A percentile compares a stretch with the other conserved stretches of the same genome.
phyloP scores from a whole-genome alignment of 2,797 vertebrate genomes.

The Fistularia commersonii region DNA sequence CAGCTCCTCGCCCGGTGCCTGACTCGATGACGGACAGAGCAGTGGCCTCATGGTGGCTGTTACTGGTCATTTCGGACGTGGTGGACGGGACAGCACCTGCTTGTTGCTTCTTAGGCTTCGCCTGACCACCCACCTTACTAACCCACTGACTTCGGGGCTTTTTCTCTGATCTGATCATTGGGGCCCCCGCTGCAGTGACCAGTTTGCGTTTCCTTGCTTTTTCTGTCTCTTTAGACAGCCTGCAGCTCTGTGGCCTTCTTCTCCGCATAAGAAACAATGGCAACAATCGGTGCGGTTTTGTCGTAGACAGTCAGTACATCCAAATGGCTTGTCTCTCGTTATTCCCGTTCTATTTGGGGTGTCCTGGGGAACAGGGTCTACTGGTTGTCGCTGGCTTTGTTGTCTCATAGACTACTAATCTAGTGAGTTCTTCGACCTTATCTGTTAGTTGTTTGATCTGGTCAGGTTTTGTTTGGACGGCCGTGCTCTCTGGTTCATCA shows the following conservation, averaged over 20 bases:
- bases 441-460: background rate
- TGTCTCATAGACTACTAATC: background rate
- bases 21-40: no score
- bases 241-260: constrained; percentile 24
- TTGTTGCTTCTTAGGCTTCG: no score
- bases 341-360: background rate
- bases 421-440: background rate
- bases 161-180: constrained; percentile 13
- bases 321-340: constrained; percentile 1
- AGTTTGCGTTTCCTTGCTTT: constrained; percentile 11
- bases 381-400: background rate
- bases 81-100: no score
- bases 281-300: background rate
- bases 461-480: constrained; percentile 2
- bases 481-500: background rate
- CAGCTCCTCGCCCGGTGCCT: no score
- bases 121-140: no score
- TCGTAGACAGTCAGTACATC: constrained; percentile 20
- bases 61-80: no score
- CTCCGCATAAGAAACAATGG: constrained; percentile 32
- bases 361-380: background rate
- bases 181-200: constrained; percentile 19
- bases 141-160: no score
- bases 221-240: constrained; percentile 17
- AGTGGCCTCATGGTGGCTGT: no score